Conservation (phyloP, 2,113 vertebrate species). For the Ceuthmochares aereus region DNA sequence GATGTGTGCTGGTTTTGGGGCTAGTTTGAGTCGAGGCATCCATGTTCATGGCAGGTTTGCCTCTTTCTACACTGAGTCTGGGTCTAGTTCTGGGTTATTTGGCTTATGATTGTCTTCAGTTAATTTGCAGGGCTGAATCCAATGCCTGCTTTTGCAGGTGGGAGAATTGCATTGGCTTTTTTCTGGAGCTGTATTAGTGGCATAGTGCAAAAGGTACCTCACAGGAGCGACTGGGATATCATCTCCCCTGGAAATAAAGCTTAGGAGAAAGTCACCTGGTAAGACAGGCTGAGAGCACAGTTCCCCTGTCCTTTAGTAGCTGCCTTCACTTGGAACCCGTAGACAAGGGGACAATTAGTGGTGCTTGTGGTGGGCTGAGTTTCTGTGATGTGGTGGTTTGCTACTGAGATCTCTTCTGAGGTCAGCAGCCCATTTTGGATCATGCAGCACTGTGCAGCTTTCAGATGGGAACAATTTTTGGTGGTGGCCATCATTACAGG, state of each 20-base stretch:
- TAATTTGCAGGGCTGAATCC: not conserved
- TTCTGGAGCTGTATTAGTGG: not conserved
- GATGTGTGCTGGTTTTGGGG: not conserved
- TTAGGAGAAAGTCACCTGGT: not conserved
- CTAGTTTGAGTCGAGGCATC: not conserved
- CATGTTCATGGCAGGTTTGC: not conserved
- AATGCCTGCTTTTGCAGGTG: not conserved
- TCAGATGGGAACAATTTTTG: constrained; percentile 60
- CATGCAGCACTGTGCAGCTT: not conserved
- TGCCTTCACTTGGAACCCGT: not conserved
- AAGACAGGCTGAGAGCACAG: not conserved
- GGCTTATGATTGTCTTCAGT: not conserved
- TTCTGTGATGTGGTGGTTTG: constrained; percentile 61
- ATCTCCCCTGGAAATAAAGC: not conserved
- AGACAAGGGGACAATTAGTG: constrained; percentile 9
- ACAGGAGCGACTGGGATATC: not conserved
- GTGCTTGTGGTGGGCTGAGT: not conserved
- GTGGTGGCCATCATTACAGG: constrained; percentile 40
- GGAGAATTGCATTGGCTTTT: not conserved
- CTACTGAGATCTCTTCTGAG: not conserved
- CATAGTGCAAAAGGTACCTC: not conserved
- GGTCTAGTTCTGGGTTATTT: not conserved
- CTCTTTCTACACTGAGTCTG: accelerated
- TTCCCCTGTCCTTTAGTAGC: not conserved
- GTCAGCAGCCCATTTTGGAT: not conserved